A percentile compares a stretch with the other conserved stretches of the same genome.
These are phyloP conservation scores for Andrena dorsata DNA, from an alignment of 2,888 invertebrate genomes.

Conservation along the genomic window DNA sequence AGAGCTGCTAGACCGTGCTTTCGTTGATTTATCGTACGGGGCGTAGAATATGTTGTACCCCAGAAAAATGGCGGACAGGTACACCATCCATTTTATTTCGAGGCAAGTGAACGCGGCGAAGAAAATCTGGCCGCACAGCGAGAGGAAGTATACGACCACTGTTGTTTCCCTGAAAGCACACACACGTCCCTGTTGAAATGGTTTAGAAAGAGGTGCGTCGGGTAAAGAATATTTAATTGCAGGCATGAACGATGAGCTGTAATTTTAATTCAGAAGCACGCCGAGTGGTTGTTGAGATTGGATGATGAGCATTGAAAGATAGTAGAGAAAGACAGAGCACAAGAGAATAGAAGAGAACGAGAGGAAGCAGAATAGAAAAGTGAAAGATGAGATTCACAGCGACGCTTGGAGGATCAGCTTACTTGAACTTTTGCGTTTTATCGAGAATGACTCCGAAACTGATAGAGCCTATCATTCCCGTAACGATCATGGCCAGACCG, in stretches of 20 bases:
- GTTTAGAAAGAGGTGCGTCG: background rate
- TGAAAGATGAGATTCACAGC: background rate
- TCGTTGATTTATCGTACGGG: too few relatives aligned
- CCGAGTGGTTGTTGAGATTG: background rate
- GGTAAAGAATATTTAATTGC: background rate
- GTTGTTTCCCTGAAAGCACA: slow-evolving; percentile 86
- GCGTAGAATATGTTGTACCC: slow-evolving; percentile 71
- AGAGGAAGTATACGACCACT: slow-evolving; percentile 76
- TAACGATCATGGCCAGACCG: slow-evolving; percentile 88
- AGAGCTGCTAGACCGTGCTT: too few relatives aligned
- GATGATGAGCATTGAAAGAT: background rate
- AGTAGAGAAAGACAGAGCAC: background rate
- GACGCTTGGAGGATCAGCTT: slow-evolving; percentile 72
- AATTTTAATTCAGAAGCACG: too few relatives aligned
- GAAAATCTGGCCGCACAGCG: slow-evolving; percentile 78
- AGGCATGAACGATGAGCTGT: too few relatives aligned
- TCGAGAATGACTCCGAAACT: slow-evolving; percentile 88
- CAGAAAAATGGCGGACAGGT: slow-evolving; percentile 74
- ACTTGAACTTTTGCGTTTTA: slow-evolving; percentile 89
- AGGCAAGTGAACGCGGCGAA: slow-evolving; percentile 75
- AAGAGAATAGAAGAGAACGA: background rate
- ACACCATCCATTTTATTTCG: slow-evolving; percentile 79
- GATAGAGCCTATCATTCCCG: slow-evolving; percentile 89
- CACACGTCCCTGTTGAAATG: background rate
- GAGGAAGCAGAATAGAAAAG: background rate